phyloP scores from a whole-genome alignment of 2,113 vertebrate genomes.

The Pseudorectes ferrugineus region DNA sequence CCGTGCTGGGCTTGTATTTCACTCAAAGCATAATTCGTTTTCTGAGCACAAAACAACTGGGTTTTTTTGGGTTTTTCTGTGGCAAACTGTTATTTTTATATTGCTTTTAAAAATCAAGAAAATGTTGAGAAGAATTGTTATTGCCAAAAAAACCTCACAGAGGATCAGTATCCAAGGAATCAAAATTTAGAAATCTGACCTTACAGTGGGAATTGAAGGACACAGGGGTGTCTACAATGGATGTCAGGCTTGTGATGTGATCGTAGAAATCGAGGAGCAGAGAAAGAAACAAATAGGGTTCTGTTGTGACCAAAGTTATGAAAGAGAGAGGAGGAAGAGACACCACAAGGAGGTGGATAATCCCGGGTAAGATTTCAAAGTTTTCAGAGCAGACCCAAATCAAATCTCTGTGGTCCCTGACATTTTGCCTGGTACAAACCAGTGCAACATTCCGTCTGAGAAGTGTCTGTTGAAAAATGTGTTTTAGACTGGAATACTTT shows the following conservation, averaged over 20 bases:
- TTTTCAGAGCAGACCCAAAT: background rate
- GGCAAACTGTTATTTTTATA: background rate
- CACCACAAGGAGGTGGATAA: background rate
- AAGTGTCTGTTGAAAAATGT: background rate
- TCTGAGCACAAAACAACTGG: background rate
- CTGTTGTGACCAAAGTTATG: background rate
- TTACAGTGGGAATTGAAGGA: background rate
- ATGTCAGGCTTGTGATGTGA: background rate
- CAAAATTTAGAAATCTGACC: background rate
- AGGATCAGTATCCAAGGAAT: background rate
- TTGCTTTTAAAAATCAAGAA: background rate
- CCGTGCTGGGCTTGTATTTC: background rate
- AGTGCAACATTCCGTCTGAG: background rate
- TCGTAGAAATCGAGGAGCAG: background rate
- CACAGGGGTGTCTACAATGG: background rate
- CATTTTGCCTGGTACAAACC: background rate
- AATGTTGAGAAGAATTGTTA: background rate
- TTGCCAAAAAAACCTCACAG: background rate
- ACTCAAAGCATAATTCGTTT: background rate
- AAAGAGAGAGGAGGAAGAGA: background rate
- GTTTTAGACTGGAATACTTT: background rate
- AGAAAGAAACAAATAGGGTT: background rate
- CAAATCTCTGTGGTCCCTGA: background rate
- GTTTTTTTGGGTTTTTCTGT: background rate
- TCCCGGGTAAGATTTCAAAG: background rate